phyloP scores from a whole-genome alignment of 2,888 invertebrate species.

The Ditula angustiorana region DNA sequence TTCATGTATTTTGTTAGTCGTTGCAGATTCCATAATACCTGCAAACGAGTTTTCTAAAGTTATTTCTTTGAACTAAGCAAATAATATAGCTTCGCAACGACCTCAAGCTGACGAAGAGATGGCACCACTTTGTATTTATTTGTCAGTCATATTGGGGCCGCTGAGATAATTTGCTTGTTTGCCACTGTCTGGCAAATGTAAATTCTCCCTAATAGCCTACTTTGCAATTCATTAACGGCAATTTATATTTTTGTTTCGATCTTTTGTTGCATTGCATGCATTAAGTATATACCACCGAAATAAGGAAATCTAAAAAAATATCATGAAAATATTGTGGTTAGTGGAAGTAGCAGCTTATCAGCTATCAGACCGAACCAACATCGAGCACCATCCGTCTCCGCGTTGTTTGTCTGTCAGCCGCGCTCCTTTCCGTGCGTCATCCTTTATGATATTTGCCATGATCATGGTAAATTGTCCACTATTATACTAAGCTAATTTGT shows the following conservation, averaged over 20 bases:
- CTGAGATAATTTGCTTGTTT: too few species aligned
- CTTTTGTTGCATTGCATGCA: not conserved
- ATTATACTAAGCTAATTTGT: constrained; percentile 57
- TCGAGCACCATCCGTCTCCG: constrained; percentile 35
- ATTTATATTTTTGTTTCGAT: too few species aligned
- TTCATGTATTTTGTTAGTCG: not conserved
- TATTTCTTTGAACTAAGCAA: too few species aligned
- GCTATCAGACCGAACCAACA: constrained; percentile 16
- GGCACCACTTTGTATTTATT: too few species aligned
- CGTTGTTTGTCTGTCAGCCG: constrained; percentile 55
- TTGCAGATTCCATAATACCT: too few species aligned
- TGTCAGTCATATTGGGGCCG: too few species aligned
- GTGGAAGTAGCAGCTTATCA: constrained; percentile 26
- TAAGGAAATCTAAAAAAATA: not conserved
- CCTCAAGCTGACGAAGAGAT: too few species aligned
- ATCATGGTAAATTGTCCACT: constrained; percentile 65
- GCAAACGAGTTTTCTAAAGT: too few species aligned
- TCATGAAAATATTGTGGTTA: not conserved
- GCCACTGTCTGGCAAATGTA: too few species aligned
- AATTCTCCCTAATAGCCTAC: too few species aligned
- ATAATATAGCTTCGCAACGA: too few species aligned
- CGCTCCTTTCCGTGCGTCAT: constrained; percentile 64
- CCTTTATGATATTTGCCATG: constrained; percentile 61
- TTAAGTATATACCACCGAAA: not conserved
- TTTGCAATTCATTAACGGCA: too few species aligned